phyloP scores from a whole-genome alignment of 2,113 vertebrate species.

The Lagenorhynchus albirostris region DNA sequence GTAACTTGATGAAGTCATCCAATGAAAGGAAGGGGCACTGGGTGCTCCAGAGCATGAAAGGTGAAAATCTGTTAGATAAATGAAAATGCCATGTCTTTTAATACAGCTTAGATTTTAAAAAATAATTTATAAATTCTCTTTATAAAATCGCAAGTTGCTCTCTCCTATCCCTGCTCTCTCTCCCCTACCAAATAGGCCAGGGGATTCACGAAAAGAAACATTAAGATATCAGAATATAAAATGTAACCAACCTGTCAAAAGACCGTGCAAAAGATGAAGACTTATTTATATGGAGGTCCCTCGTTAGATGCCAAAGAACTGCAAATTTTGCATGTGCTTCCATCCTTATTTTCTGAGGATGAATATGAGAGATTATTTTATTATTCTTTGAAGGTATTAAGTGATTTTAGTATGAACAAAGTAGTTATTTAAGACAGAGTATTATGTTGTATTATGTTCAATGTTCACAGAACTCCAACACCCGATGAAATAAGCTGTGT shows the following conservation, averaged over 20 bases:
- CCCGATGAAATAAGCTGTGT: background rate
- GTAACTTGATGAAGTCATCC: background rate
- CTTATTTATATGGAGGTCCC: constrained; percentile 97
- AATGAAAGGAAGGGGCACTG: background rate
- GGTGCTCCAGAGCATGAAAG: background rate
- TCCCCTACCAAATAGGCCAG: background rate
- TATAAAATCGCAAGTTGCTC: background rate
- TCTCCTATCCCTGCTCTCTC: background rate
- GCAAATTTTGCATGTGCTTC: constrained; percentile 97
- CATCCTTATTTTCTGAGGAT: constrained; percentile 89
- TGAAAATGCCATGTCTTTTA: constrained; percentile 1
- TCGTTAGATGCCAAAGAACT: constrained; percentile 97
- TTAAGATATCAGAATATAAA: constrained; percentile 22
- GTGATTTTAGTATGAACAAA: constrained; percentile 30
- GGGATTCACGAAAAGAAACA: background rate
- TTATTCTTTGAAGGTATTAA: constrained; percentile 31
- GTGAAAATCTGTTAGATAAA: background rate
- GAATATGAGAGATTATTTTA: constrained; percentile 60
- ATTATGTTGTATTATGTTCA: background rate
- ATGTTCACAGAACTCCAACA: background rate
- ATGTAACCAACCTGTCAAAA: constrained; percentile 94
- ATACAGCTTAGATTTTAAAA: background rate
- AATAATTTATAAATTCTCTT: background rate
- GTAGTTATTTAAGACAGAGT: background rate
- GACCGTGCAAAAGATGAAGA: constrained; percentile 96